A percentile compares a stretch with the other conserved stretches of the same genome.
Conservation (phyloP, 2,888 invertebrate species). For the Troides oblongomaculatus region DNA sequence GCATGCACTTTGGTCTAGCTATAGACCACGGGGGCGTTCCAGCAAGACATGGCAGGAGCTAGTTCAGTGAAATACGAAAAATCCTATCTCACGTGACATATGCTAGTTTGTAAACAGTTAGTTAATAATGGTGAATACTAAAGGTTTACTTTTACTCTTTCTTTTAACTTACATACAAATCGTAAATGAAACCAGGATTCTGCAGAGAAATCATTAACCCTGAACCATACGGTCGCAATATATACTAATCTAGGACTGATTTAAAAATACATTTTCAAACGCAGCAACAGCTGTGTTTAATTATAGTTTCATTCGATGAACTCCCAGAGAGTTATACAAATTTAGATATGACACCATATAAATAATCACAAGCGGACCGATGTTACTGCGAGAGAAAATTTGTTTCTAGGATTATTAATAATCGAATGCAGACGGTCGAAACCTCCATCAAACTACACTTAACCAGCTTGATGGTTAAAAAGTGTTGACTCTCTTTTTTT, state of each 20-base stretch:
- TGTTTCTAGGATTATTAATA: background rate
- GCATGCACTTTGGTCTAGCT: too few relatives aligned
- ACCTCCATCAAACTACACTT: too few relatives aligned
- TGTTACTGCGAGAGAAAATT: background rate
- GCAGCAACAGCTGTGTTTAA: slow-evolving; percentile 17
- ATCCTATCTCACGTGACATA: too few relatives aligned
- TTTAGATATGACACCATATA: slow-evolving; percentile 16
- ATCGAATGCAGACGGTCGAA: background rate
- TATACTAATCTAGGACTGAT: slow-evolving; percentile 3
- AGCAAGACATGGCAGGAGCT: too few relatives aligned
- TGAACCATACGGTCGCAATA: background rate
- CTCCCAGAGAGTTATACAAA: slow-evolving; percentile 12
- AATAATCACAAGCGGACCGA: background rate
- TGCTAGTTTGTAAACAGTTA: too few relatives aligned
- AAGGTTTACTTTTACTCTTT: background rate
- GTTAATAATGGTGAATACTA: background rate
- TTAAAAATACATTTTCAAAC: slow-evolving; percentile 8
- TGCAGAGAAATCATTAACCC: background rate
- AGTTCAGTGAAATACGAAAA: too few relatives aligned
- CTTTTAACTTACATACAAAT: background rate
- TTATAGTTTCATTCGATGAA: slow-evolving; percentile 14
- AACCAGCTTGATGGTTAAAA: background rate
- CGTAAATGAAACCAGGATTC: background rate
- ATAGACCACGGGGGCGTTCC: too few relatives aligned
- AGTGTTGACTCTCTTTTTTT: too few relatives aligned